Evolutionary conservation across 2,888 invertebrate genomes (phyloP).

Genomic region (Peribatodes rhomboidaria): DNA sequence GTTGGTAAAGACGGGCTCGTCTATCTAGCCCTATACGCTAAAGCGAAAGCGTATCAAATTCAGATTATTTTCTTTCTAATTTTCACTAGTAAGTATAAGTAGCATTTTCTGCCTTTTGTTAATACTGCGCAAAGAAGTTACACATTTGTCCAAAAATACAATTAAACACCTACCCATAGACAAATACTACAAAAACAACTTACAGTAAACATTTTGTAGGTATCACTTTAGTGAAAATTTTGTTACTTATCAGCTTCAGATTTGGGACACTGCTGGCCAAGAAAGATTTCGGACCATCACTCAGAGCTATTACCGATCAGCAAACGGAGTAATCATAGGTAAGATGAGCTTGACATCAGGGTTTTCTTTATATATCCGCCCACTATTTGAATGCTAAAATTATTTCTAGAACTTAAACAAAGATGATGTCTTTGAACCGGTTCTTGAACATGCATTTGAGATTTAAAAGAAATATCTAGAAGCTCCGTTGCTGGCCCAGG

Average conservation of each 20-base stretch:
- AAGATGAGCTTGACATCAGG: conserved; percentile 59
- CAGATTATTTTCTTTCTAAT: not conserved
- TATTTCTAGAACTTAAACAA: not conserved
- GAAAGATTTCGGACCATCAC: conserved; percentile 98
- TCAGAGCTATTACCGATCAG: conserved; percentile 98
- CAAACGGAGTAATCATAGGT: conserved; percentile 98
- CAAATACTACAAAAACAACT: no score
- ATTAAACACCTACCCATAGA: no score
- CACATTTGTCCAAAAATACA: no score
- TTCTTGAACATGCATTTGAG: no score
- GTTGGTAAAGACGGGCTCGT: not conserved
- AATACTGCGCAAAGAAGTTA: not conserved
- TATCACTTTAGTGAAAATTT: not conserved
- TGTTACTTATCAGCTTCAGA: conserved; percentile 90
- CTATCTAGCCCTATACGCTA: not conserved
- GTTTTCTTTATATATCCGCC: not conserved
- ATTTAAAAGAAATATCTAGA: no score
- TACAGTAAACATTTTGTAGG: no score
- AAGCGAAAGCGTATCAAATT: conserved; percentile 21
- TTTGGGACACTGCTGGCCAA: conserved; percentile 99
- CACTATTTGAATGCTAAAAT: not conserved
- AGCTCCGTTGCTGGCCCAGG: no score
- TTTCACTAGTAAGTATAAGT: not conserved
- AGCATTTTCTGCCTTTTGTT: not conserved
- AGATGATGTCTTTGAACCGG: no score